Conservation (phyloP, 2,797 vertebrate genomes). For the Smutsia gigantea region DNA sequence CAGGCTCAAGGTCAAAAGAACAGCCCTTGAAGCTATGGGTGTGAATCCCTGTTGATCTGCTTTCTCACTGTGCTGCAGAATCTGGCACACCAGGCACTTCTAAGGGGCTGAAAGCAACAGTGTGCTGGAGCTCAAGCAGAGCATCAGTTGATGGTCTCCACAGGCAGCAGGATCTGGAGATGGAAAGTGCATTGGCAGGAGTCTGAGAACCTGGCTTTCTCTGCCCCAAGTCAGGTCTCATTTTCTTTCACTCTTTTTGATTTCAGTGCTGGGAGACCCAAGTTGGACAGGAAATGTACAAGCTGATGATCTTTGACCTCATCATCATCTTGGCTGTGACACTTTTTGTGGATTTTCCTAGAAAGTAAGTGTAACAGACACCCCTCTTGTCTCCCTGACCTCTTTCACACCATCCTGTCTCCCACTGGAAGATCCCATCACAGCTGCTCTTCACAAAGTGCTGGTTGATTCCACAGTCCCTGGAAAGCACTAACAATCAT, state of each 20-base stretch:
- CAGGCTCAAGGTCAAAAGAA: background rate
- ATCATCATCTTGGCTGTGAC: slow-evolving; percentile 92
- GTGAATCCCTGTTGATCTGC: background rate
- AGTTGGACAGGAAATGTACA: slow-evolving; percentile 99
- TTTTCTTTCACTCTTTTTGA: slow-evolving; percentile 41
- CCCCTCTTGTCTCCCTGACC: rapidly evolving
- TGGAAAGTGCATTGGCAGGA: background rate
- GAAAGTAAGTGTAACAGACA: slow-evolving; percentile 90
- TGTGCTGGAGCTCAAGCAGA: background rate
- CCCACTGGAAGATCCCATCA: background rate
- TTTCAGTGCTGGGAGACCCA: slow-evolving; percentile 97
- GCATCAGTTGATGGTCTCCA: background rate
- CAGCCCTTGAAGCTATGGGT: background rate
- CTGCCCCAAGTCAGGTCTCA: background rate
- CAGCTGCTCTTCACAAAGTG: background rate
- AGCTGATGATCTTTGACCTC: slow-evolving; percentile 97
- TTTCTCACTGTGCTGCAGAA: background rate
- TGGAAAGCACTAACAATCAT: background rate
- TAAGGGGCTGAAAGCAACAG: background rate
- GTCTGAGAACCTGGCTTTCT: background rate
- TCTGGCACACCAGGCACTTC: background rate
- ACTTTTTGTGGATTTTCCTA: slow-evolving; percentile 94
- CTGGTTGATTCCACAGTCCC: background rate
- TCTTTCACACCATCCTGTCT: too few species aligned
- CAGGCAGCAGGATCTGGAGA: background rate